phyloP scores from a whole-genome alignment of 2,797 vertebrate genomes.

The Hybognathus amarus region DNA sequence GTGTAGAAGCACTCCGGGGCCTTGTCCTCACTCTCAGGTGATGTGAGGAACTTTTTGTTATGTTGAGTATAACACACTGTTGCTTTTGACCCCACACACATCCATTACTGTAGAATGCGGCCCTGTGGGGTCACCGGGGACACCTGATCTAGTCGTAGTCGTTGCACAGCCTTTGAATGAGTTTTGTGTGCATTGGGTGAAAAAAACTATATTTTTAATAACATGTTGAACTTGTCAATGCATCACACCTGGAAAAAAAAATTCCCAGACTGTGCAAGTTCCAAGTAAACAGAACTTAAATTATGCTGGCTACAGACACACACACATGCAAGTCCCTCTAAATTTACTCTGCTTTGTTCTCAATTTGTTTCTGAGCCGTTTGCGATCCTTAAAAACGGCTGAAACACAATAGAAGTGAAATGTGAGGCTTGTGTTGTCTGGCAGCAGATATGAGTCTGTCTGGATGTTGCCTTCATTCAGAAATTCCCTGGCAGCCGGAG shows the following conservation, averaged over 20 bases:
- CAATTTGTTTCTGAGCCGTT: constrained; percentile 51
- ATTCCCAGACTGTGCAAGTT: constrained; percentile 18
- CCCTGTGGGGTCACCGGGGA: constrained; percentile 20
- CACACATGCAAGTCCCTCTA: constrained; percentile 18
- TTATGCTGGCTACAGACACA: constrained; percentile 6
- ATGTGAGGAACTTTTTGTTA: constrained; percentile 42
- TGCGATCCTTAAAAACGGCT: constrained; percentile 29
- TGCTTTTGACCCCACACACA: constrained; percentile 55
- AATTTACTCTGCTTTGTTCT: constrained; percentile 34
- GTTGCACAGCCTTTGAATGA: not conserved
- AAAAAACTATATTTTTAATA: constrained; percentile 8
- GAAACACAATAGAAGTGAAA: constrained; percentile 52
- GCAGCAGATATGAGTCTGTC: constrained; percentile 51
- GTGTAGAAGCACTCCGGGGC: constrained; percentile 43
- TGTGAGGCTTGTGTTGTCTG: constrained; percentile 49
- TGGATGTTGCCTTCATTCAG: constrained; percentile 44
- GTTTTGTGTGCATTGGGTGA: not conserved
- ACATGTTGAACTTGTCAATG: constrained; percentile 24
- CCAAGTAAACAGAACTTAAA: constrained; percentile 28
- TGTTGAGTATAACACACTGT: constrained; percentile 47
- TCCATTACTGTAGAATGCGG: constrained; percentile 51
- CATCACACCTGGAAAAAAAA: constrained; percentile 9
- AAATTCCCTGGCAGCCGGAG: constrained; percentile 52
- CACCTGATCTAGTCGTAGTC: constrained; percentile 19
- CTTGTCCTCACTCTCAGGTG: constrained; percentile 49